phyloP scores from a whole-genome alignment of 1,140 invertebrate genomes.

The Ctenoplectra terminalis region DNA sequence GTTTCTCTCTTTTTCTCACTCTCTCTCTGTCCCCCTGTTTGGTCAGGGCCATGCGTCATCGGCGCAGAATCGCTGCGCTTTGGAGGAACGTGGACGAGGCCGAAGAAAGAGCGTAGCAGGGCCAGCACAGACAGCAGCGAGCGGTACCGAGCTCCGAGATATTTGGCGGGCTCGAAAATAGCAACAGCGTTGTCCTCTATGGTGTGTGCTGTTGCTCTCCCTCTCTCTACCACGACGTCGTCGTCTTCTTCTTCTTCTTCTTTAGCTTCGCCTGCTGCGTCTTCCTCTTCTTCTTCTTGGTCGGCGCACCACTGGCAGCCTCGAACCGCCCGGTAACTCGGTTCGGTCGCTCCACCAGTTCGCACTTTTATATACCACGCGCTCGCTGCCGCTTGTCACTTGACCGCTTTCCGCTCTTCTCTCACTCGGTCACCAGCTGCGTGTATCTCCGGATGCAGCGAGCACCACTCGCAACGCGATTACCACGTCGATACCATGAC shows the following conservation, averaged over 20 bases:
- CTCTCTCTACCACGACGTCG: background rate
- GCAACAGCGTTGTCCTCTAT: conserved; percentile 63
- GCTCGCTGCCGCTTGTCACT: conserved; percentile 35
- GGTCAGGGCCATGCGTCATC: conserved; percentile 62
- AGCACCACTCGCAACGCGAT: conserved; percentile 46
- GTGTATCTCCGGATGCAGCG: conserved; percentile 56
- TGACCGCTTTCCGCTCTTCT: conserved; percentile 40
- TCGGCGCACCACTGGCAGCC: conserved; percentile 32
- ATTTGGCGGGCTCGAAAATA: conserved; percentile 72
- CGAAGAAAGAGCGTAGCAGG: conserved; percentile 56
- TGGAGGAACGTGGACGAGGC: conserved; percentile 26
- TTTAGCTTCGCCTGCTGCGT: conserved; percentile 2
- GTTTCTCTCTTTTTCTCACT: conserved; percentile 16
- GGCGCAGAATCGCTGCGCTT: conserved; percentile 58
- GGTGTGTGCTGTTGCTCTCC: conserved; percentile 20
- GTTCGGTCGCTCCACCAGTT: conserved; percentile 31
- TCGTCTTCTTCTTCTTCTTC: background rate
- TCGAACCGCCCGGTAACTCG: conserved; percentile 45
- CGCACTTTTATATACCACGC: conserved; percentile 48
- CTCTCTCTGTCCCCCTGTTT: conserved; percentile 38
- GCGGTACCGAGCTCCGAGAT: conserved; percentile 48
- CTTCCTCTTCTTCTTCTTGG: conserved; percentile 30
- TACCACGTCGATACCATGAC: conserved; percentile 38
- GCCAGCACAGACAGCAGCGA: conserved; percentile 26
- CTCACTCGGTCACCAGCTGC: conserved; percentile 57